phyloP scores from a whole-genome alignment of 2,888 invertebrate genomes.

The Pomacea canaliculata region DNA sequence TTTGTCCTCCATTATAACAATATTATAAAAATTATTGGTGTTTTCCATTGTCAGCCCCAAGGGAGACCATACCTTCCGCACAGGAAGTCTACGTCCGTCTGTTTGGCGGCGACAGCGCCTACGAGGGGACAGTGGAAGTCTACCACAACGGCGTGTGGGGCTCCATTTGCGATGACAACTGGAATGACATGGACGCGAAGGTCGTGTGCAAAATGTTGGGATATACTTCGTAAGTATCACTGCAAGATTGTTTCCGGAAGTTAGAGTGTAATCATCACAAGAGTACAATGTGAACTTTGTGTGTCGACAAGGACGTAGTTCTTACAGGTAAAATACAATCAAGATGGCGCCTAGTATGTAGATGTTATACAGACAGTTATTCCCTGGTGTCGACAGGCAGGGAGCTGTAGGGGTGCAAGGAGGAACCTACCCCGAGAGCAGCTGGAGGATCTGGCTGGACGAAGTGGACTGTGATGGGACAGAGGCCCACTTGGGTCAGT shows the following conservation, averaged over 20 bases:
- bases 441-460: conserved; percentile 36
- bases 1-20: too few relatives aligned
- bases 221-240: conserved; percentile 36
- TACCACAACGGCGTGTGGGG: conserved; percentile 51
- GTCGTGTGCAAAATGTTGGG: conserved; percentile 59
- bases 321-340: too few relatives aligned
- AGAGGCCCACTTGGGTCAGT: conserved; percentile 73
- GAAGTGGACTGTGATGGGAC: conserved; percentile 76
- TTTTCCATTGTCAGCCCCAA: not conserved
- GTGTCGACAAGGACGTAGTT: too few relatives aligned
- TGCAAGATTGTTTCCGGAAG: too few relatives aligned
- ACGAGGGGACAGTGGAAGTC: conserved; percentile 49
- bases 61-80: conserved; percentile 6
- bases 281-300: too few relatives aligned
- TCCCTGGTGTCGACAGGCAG: not conserved
- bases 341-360: too few relatives aligned
- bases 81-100: conserved; percentile 42
- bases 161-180: conserved; percentile 50
- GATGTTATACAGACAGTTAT: too few relatives aligned
- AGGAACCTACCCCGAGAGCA: conserved; percentile 14
- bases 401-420: conserved; percentile 20
- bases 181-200: conserved; percentile 42
- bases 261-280: too few relatives aligned
- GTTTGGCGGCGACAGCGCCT: conserved; percentile 42
- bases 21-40: too few relatives aligned